Evolutionary conservation across 1,140 invertebrate species (phyloP).

Genomic region (Pachypsylla venusta): DNA sequence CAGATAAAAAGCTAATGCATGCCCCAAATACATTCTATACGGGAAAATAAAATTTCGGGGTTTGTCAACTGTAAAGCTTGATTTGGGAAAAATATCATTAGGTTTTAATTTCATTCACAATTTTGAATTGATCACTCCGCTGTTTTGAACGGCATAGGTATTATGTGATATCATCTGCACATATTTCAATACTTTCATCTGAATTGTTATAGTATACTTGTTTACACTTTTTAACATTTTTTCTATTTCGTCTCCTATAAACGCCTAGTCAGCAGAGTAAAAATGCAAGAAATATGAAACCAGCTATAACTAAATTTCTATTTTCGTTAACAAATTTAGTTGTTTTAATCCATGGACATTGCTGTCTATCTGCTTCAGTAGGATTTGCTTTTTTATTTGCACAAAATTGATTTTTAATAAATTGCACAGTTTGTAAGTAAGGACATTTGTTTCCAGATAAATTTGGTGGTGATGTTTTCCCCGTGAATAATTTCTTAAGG

Average conservation of each 20-base stretch:
- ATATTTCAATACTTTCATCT: too few species aligned
- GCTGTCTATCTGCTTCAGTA: conserved; percentile 1
- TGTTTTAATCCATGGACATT: conserved; percentile 1
- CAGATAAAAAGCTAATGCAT: too few species aligned
- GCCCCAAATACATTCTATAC: too few species aligned
- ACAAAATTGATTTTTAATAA: neutral
- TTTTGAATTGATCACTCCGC: too few species aligned
- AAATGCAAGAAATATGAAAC: neutral
- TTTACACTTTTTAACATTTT: neutral
- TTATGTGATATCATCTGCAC: too few species aligned
- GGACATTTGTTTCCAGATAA: neutral
- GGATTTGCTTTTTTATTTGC: neutral
- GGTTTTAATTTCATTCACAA: too few species aligned
- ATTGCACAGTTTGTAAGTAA: neutral
- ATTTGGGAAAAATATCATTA: too few species aligned
- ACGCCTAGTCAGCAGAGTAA: neutral
- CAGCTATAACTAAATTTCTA: neutral
- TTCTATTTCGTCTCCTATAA: neutral
- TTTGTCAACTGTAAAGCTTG: too few species aligned
- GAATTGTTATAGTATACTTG: neutral
- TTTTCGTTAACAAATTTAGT: neutral
- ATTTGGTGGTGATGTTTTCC: neutral
- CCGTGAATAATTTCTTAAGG: conserved; percentile 1
- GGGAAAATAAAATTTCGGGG: too few species aligned
- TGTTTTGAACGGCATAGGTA: too few species aligned